Conservation (phyloP, 1,140 invertebrate species). For the Episyrphus balteatus region DNA sequence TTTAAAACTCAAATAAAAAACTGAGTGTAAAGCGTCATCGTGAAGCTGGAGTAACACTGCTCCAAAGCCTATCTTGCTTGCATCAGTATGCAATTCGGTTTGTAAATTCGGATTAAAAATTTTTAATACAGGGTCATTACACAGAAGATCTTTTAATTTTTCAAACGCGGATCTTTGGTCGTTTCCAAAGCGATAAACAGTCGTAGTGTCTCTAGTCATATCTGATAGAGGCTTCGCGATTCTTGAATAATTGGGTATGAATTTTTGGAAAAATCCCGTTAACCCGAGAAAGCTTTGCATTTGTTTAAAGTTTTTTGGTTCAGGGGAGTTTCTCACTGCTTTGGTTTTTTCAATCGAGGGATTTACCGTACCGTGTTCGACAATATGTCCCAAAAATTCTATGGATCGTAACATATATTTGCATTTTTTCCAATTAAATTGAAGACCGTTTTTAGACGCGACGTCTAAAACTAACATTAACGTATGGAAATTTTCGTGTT, state of each 20-base stretch:
- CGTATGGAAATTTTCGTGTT: slow-evolving; percentile 33
- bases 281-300: slow-evolving; percentile 22
- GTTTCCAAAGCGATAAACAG: slow-evolving; percentile 9
- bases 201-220: slow-evolving; percentile 7
- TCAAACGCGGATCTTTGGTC: slow-evolving; percentile 15
- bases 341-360: slow-evolving; percentile 12
- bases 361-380: slow-evolving; percentile 4
- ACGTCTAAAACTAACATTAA: slow-evolving; percentile 24
- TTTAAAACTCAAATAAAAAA: slow-evolving; percentile 17
- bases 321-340: slow-evolving; percentile 19
- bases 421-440: slow-evolving; percentile 15
- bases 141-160: slow-evolving; percentile 15
- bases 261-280: slow-evolving; percentile 19
- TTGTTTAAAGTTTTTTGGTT: slow-evolving; percentile 19
- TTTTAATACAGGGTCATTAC: slow-evolving; percentile 17
- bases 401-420: slow-evolving; percentile 10
- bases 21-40: slow-evolving; percentile 15
- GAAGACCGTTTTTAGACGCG: slow-evolving; percentile 19
- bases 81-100: slow-evolving; percentile 25
- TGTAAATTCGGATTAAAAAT: slow-evolving; percentile 14
- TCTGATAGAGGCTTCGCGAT: slow-evolving; percentile 12
- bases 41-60: slow-evolving; percentile 6
- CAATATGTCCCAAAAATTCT: slow-evolving; percentile 12
- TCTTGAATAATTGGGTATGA: slow-evolving; percentile 11
- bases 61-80: slow-evolving; percentile 10